These are phyloP conservation scores for Paralichthys olivaceus DNA, from an alignment of 2,113 vertebrate genomes.

Conservation along the genomic window DNA sequence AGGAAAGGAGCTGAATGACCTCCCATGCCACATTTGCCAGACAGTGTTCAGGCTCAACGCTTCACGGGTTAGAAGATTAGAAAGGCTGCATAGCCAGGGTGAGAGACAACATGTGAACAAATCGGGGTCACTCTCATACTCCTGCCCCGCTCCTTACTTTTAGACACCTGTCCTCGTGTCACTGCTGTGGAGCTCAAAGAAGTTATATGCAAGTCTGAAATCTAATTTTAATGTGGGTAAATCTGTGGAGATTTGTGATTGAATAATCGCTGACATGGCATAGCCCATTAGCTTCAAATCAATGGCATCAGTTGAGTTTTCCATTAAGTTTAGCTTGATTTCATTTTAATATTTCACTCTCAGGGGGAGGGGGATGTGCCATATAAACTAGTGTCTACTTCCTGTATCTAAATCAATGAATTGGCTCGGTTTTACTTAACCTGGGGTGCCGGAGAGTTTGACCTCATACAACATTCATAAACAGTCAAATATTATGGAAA, in stretches of 20 bases:
- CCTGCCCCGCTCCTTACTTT: slow-evolving; percentile 73
- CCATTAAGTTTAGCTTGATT: slow-evolving; percentile 9
- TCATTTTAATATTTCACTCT: slow-evolving; percentile 25
- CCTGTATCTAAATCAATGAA: slow-evolving; percentile 7
- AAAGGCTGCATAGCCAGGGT: slow-evolving; percentile 69
- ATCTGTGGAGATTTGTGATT: not conserved
- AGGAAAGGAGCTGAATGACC: slow-evolving; percentile 43
- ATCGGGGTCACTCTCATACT: slow-evolving; percentile 63
- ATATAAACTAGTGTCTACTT: slow-evolving; percentile 8
- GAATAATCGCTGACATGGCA: slow-evolving; percentile 29
- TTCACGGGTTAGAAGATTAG: slow-evolving; percentile 60
- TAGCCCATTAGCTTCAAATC: slow-evolving; percentile 24
- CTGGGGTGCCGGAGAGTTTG: slow-evolving; percentile 4
- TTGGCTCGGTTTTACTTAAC: slow-evolving; percentile 5
- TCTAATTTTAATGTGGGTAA: slow-evolving; percentile 31
- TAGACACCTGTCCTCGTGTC: slow-evolving; percentile 67
- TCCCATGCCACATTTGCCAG: slow-evolving; percentile 64
- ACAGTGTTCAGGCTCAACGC: slow-evolving; percentile 34
- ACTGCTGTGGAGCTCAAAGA: slow-evolving; percentile 78
- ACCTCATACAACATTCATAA: slow-evolving; percentile 23
- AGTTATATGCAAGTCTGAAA: slow-evolving; percentile 69
- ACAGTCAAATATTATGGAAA: slow-evolving; percentile 26
- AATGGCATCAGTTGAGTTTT: not conserved
- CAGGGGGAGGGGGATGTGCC: slow-evolving; percentile 50
- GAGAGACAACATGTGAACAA: slow-evolving; percentile 68